Evolutionary conservation across 2,888 invertebrate genomes (phyloP).

Genomic region (Oeneis ivallda): DNA sequence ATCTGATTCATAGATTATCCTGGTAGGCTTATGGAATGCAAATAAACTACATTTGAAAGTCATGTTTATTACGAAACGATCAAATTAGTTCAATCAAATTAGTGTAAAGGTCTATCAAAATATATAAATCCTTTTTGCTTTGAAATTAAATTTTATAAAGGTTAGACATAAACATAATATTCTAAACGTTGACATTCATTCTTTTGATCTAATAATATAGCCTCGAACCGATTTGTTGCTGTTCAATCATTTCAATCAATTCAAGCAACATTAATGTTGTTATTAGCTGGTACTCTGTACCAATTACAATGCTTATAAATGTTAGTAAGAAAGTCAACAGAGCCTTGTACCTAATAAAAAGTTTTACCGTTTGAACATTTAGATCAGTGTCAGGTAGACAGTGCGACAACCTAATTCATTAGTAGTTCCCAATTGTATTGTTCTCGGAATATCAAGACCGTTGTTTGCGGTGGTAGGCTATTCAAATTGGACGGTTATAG

Average conservation of each 20-base stretch:
- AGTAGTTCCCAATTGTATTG: conserved; percentile 74
- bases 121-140: too few relatives aligned
- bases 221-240: not conserved
- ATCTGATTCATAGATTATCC: conserved; percentile 2
- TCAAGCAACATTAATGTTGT: not conserved
- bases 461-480: conserved; percentile 61
- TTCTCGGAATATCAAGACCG: conserved; percentile 68
- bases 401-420: conserved; percentile 66
- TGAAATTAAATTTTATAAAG: too few relatives aligned
- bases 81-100: too few relatives aligned
- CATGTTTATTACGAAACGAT: not conserved
- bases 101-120: not conserved
- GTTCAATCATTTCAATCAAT: not conserved
- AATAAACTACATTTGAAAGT: not conserved
- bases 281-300: not conserved
- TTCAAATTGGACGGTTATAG: conserved; percentile 57
- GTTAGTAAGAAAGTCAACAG: conserved; percentile 1
- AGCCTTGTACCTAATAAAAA: conserved; percentile 12
- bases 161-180: too few relatives aligned
- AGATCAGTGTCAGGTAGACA: conserved; percentile 49
- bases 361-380: conserved; percentile 37
- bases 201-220: not conserved
- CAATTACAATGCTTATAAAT: not conserved
- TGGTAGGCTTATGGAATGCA: not conserved
- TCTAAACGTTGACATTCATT: not conserved